These are phyloP conservation scores for Metaphire vulgaris DNA, from an alignment of 1,140 invertebrate genomes.

Conservation along the genomic window DNA sequence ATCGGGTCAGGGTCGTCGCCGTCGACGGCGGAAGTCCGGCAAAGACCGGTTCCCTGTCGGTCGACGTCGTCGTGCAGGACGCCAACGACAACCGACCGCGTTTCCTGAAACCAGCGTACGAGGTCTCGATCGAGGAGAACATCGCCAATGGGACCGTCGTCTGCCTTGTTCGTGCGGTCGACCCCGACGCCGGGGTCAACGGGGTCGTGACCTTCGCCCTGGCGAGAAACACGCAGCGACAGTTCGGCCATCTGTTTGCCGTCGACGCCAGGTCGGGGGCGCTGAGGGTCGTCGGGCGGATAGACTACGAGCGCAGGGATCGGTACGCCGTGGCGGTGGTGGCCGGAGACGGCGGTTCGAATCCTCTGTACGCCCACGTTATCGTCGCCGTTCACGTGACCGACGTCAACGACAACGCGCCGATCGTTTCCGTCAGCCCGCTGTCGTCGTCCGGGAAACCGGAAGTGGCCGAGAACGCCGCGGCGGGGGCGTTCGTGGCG, in stretches of 20 bases:
- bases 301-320: constrained; percentile 18
- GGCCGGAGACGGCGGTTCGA: constrained; percentile 15
- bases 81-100: constrained; percentile 13
- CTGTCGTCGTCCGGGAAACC: not conserved
- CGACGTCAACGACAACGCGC: constrained; percentile 22
- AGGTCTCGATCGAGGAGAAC: constrained; percentile 10
- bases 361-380: constrained; percentile 2
- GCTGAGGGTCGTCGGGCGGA: not conserved
- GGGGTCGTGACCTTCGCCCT: constrained; percentile 6
- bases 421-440: not conserved
- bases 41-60: not conserved
- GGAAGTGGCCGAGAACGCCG: constrained; percentile 70
- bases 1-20: constrained; percentile 59
- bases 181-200: not conserved
- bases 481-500: constrained; percentile 70
- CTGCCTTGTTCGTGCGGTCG: not conserved
- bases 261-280: constrained; percentile 16
- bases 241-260: not conserved
- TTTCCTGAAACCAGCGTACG: not conserved
- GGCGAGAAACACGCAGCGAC: not conserved
- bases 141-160: constrained; percentile 2
- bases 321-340: constrained; percentile 14
- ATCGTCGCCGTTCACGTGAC: constrained; percentile 7
- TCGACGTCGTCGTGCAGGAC: constrained; percentile 10
- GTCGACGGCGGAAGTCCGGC: constrained; percentile 38